phyloP scores from a whole-genome alignment of 2,113 vertebrate genomes.

The Montifringilla adamsi region DNA sequence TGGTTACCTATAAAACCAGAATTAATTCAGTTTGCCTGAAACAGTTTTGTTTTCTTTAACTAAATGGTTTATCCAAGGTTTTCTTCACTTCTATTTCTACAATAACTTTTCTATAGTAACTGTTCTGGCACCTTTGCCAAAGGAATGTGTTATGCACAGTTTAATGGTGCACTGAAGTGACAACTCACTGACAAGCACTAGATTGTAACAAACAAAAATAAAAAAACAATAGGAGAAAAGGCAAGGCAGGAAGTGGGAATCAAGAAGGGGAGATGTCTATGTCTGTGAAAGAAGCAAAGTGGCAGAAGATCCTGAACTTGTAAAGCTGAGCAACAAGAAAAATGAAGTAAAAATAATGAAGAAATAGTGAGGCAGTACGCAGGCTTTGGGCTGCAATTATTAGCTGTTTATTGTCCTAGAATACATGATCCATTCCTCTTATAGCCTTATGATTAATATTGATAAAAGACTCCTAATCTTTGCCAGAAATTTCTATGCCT shows the following conservation, averaged over 20 bases:
- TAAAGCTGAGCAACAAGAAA: neutral
- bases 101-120: neutral
- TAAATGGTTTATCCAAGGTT: neutral
- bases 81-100: neutral
- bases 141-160: neutral
- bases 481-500: neutral
- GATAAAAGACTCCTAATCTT: neutral
- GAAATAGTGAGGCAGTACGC: neutral
- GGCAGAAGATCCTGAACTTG: neutral
- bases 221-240: too few relatives aligned
- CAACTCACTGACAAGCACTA: neutral
- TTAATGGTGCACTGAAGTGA: neutral
- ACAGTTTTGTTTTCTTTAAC: neutral
- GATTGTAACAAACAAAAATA: too few relatives aligned
- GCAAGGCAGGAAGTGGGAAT: neutral
- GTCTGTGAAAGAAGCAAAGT: neutral
- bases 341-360: neutral
- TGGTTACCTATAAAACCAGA: neutral
- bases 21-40: neutral
- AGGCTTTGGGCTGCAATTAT: neutral
- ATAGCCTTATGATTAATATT: neutral
- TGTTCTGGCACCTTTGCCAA: neutral
- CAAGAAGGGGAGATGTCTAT: accelerated
- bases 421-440: neutral
- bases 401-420: neutral